Percentiles rank a stretch among this genome's conserved stretches.
phyloP scores from a whole-genome alignment of 2,113 vertebrate species.

The Gallinago paraguaiae region DNA sequence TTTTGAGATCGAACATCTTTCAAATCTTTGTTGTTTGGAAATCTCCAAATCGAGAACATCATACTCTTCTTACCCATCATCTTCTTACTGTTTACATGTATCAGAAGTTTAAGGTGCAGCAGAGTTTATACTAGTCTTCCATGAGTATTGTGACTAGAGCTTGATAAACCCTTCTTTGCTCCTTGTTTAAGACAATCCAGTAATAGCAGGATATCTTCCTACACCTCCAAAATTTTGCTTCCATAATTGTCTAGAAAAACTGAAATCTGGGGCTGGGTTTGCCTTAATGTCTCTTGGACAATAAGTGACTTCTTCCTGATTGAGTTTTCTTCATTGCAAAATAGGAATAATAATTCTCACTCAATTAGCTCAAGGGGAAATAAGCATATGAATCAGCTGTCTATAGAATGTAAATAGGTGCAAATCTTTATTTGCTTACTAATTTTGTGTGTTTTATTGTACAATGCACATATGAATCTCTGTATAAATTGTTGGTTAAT shows the following conservation, averaged over 20 bases:
- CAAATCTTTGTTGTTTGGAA: not conserved
- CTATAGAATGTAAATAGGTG: not conserved
- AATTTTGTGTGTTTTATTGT: not conserved
- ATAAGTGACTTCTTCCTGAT: not conserved
- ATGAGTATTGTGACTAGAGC: not conserved
- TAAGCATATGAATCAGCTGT: rapidly evolving
- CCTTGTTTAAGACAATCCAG: not conserved
- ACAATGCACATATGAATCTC: not conserved
- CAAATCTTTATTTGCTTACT: not conserved
- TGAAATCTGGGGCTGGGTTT: not conserved
- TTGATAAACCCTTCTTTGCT: not conserved
- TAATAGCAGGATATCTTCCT: not conserved
- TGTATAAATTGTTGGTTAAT: not conserved
- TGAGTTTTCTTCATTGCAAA: not conserved
- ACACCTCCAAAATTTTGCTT: not conserved
- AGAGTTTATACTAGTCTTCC: not conserved
- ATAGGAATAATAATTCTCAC: not conserved
- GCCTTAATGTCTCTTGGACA: not conserved
- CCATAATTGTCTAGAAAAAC: not conserved
- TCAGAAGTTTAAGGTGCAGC: not conserved
- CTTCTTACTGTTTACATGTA: not conserved
- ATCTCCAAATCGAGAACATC: not conserved
- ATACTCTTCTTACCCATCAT: not conserved
- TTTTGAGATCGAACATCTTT: not conserved
- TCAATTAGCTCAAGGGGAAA: not conserved